Base-by-base conservation (phyloP, 2,888 invertebrate species). In the Acrocera orbiculus region DNA sequence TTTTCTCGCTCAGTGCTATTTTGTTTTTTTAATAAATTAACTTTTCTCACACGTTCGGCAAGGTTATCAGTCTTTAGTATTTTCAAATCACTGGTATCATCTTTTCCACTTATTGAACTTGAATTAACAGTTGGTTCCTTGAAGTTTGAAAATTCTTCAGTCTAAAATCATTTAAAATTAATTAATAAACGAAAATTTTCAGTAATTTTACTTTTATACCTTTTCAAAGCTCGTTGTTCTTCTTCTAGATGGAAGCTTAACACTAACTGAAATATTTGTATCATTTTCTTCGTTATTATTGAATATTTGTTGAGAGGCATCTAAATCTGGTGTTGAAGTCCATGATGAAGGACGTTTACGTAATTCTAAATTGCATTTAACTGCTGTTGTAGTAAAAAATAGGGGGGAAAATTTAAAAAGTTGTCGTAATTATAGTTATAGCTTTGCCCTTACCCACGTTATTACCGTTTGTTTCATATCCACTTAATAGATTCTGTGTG, bases 261-360 rank as follows among this genome's bases (percentile, higher is more conserved):
- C 61, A 55, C 70, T 77, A 46, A 79, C 62, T 30, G 76, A 76
- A 46, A 75, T 67, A 42, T 61, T 62, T 31, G 76, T 69, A 42
- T 51, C 43, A 46, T 69, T 71, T 49, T 66, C n/a, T 32, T 36
- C 27, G 8, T 30, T 39, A 36, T 10, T 16, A 39, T 19, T 16
- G 27, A 16, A 23, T 10, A n/a, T 31, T 30, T 29, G 34, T 22
- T 31, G 35, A 30, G 20, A 26, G 44, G 72, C 70, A 40, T 74
- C 76, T 53, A 83, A 65, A 62, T 83, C 82, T 46, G 81, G 79
- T 44, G 82, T 79, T 44, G 83, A 85, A 50, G 77, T 78, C 83
- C 83, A 85, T 46, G 79, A 74, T 45, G 73, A 53, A 13, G 61
- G 61, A 20, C 61, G 53, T 42, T 57, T 58, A 38, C 50, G 56